Evolutionary conservation across 2,888 invertebrate species (phyloP).

Genomic region (Rhagonycha fulva): DNA sequence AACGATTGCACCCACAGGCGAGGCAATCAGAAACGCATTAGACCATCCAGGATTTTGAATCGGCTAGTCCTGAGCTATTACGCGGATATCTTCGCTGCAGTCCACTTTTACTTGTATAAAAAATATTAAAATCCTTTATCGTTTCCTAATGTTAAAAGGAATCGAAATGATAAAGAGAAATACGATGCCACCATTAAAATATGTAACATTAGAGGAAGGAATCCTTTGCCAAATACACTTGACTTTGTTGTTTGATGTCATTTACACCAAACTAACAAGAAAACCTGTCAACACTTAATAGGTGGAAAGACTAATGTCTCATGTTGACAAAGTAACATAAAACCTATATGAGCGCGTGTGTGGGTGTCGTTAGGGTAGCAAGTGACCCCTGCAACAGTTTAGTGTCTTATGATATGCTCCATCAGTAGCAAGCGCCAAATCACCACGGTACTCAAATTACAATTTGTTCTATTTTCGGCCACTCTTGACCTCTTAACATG

Average conservation of each 20-base stretch:
- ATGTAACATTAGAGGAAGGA: constrained; percentile 22
- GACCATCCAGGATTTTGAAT: constrained; percentile 46
- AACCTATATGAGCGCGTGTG: constrained; percentile 43
- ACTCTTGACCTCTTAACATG: not conserved
- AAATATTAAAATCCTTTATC: not conserved
- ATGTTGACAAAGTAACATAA: constrained; percentile 50
- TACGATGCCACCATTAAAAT: constrained; percentile 20
- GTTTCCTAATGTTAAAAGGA: not conserved
- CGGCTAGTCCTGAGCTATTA: constrained; percentile 47
- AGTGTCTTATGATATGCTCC: constrained; percentile 38
- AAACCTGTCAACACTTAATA: constrained; percentile 50
- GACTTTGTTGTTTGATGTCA: constrained; percentile 27
- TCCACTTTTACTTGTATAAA: constrained; percentile 10
- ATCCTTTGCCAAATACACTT: constrained; percentile 21
- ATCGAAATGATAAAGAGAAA: constrained; percentile 6
- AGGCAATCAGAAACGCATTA: constrained; percentile 51
- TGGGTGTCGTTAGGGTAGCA: constrained; percentile 45
- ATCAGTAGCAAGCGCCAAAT: constrained; percentile 33
- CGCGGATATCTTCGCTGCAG: constrained; percentile 34
- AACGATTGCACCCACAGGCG: not conserved
- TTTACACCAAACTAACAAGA: constrained; percentile 42
- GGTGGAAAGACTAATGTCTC: constrained; percentile 51
- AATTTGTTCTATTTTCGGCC: constrained; percentile 2
- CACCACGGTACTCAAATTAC: constrained; percentile 20
- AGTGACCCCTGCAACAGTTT: constrained; percentile 47